A percentile compares a stretch with the other conserved stretches of the same genome.
These are phyloP conservation scores for Branchipolynoe longqiensis DNA, from an alignment of 2,888 invertebrate genomes.

Conservation along the genomic window DNA sequence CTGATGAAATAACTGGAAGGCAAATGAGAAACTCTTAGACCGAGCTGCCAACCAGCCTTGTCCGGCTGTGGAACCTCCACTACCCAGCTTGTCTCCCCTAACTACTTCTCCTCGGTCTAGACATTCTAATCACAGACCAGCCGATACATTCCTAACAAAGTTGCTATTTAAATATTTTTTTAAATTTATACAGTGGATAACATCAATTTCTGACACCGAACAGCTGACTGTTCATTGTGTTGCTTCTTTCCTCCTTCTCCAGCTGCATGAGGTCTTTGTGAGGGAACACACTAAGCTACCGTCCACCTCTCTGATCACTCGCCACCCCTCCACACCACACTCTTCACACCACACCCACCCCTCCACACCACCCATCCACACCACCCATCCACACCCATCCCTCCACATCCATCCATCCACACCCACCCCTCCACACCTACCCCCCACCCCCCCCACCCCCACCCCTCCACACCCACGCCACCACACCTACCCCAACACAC, in stretches of 20 bases:
- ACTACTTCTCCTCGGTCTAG: too few species aligned
- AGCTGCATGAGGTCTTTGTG: constrained; percentile 26
- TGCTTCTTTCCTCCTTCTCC: too few species aligned
- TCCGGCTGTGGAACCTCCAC: too few species aligned
- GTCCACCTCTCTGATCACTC: neutral
- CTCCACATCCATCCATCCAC: neutral
- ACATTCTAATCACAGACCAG: too few species aligned
- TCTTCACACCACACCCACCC: constrained; percentile 5
- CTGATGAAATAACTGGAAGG: neutral
- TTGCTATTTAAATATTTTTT: too few species aligned
- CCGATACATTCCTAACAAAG: too few species aligned
- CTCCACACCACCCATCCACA: neutral
- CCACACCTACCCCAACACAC: neutral
- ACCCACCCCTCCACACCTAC: neutral
- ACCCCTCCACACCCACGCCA: neutral
- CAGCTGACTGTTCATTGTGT: too few species aligned
- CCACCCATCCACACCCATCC: neutral
- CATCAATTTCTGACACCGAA: too few species aligned
- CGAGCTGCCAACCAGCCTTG: neutral
- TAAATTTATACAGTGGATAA: too few species aligned
- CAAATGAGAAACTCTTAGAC: neutral
- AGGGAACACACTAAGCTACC: constrained; percentile 8
- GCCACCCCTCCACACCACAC: neutral
- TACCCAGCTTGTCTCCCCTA: too few species aligned
- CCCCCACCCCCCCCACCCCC: constrained; percentile 28